Evolutionary conservation across 2,888 invertebrate genomes (phyloP), one percentile per base, ranked within the genome.

Genomic region (Corbicula japonica): DNA sequence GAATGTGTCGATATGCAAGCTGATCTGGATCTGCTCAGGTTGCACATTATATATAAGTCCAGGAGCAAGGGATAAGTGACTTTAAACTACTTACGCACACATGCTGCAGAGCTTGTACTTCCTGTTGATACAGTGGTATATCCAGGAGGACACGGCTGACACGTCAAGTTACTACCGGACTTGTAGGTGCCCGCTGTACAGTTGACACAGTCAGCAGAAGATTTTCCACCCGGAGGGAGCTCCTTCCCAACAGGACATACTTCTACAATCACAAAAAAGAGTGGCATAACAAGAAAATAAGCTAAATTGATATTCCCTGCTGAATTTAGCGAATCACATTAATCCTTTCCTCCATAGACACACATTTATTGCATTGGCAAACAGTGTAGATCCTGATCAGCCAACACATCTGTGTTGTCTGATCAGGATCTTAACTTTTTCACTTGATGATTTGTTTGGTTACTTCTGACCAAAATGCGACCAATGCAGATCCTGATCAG

Each of bases 111-210:
- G 18, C 8, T 44, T 44, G 23, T 44, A 44, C 61, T 61, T 38
- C 61, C 61, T 6, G 26, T 44, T 32, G 23, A 12, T 44, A 4
- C 5, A 2, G 61, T 44, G 2, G 50, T 70, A 10, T 28, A 32
- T 1, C 68, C 73, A 12, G 12, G 28, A 2, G 54, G 68, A 28
- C 78, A 78, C 8, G 21, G 48, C 28, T 21, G 44, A 65, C 73
- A 78, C 6, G 41, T 48, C n/a, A 44, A 63, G 41, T 69, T 28
- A 12, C 18, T 10, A 15, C 46, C 18, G 30, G 52, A 61, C 52
- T 74, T 68, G 44, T 69, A 73, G 0, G 38, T 38, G 34, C 68
- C 65, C 1, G 41, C 32, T n/a, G 61, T 48, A 63, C 78, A 78
- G 5, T 12, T 21, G 15, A 26, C 26, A 74, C 78, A 78, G 5